Percentiles rank a stretch among this genome's conserved stretches.
Evolutionary conservation across 1,140 invertebrate species (phyloP).

Genomic region (Acyrthosiphon pisum): DNA sequence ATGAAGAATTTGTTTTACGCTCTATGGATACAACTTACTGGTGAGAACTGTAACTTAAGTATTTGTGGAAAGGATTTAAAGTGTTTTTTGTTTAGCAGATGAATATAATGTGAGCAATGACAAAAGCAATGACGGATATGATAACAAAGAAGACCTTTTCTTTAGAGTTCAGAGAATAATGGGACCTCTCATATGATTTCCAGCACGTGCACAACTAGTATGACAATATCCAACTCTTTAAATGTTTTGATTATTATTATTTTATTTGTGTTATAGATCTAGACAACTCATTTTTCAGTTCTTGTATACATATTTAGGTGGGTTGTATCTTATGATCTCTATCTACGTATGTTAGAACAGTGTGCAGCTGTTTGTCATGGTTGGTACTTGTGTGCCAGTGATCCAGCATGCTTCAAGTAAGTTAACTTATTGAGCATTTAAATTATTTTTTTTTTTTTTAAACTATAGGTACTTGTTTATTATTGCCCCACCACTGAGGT

Average conservation of each 20-base stretch:
- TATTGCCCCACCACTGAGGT: too few relatives aligned
- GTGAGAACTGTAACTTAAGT: not conserved
- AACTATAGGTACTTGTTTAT: too few relatives aligned
- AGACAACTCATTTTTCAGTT: slow-evolving; percentile 80
- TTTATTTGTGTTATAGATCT: slow-evolving; percentile 58
- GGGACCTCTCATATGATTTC: slow-evolving; percentile 57
- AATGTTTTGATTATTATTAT: not conserved
- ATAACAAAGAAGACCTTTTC: slow-evolving; percentile 63
- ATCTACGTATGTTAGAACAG: slow-evolving; percentile 84
- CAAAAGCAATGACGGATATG: slow-evolving; percentile 64
- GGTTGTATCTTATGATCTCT: slow-evolving; percentile 87
- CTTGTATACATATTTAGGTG: slow-evolving; percentile 84
- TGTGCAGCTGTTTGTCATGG: slow-evolving; percentile 81
- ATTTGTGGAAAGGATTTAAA: not conserved
- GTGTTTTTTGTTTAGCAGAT: not conserved
- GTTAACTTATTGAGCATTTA: not conserved
- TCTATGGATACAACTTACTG: not conserved
- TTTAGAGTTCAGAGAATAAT: slow-evolving; percentile 66
- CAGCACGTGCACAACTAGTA: slow-evolving; percentile 58
- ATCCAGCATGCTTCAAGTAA: slow-evolving; percentile 80
- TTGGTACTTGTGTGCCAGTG: slow-evolving; percentile 84
- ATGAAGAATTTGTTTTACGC: not conserved
- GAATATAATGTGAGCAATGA: not conserved
- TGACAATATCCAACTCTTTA: slow-evolving; percentile 22
- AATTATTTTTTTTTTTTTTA: not conserved